These are phyloP conservation scores for Bursaphelenchus okinawaensis DNA, from an alignment of 2,888 invertebrate species.

Conservation along the genomic window DNA sequence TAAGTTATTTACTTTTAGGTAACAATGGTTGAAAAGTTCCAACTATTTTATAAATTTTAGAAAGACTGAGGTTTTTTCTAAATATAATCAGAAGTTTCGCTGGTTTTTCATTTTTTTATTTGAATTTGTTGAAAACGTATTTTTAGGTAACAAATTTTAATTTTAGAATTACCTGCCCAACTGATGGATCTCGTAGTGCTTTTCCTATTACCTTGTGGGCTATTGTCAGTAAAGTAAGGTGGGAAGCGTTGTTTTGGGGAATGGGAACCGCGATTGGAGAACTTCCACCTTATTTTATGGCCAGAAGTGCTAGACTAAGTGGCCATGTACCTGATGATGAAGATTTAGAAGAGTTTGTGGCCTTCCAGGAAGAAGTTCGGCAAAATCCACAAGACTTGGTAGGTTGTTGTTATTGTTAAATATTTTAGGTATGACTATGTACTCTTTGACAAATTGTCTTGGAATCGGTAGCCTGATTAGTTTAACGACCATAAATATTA, in stretches of 20 bases:
- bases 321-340: conserved; percentile 65
- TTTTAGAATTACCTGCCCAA: conserved; percentile 42
- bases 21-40: too few species aligned
- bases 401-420: too few species aligned
- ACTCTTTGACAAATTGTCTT: too few species aligned
- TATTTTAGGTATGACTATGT: too few species aligned
- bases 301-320: conserved; percentile 69
- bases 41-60: too few species aligned
- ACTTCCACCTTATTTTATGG: conserved; percentile 98
- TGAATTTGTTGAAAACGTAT: too few species aligned
- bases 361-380: conserved; percentile 43
- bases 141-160: not conserved
- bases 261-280: conserved; percentile 92
- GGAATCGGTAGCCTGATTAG: too few species aligned
- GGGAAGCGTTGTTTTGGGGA: conserved; percentile 93
- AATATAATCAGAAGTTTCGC: too few species aligned
- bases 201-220: conserved; percentile 74
- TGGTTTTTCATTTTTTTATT: too few species aligned
- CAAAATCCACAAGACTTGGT: conserved; percentile 55
- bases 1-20: conserved; percentile 17
- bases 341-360: conserved; percentile 72
- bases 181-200: conserved; percentile 33
- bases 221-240: conserved; percentile 86
- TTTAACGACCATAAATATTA: conserved; percentile 2
- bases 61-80: too few species aligned